phyloP scores from a whole-genome alignment of 2,888 invertebrate species.

The Drosophila demipolita region DNA sequence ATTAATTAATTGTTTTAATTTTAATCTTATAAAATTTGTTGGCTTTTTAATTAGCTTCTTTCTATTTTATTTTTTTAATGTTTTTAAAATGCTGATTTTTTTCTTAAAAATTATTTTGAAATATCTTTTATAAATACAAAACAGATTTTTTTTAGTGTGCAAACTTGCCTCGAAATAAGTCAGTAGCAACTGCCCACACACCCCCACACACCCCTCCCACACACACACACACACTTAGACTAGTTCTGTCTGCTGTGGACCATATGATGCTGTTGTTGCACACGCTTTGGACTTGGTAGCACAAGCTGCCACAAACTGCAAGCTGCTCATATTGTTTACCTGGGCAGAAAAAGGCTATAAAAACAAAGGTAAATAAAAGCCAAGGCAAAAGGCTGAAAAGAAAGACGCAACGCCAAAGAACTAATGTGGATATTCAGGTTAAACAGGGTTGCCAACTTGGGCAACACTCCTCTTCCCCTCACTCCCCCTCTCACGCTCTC shows the following conservation, averaged over 20 bases:
- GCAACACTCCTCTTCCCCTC: not conserved
- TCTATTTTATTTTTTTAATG: no score
- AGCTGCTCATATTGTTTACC: conserved; percentile 63
- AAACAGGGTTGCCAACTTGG: conserved; percentile 68
- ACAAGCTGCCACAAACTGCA: conserved; percentile 35
- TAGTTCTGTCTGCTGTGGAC: conserved; percentile 16
- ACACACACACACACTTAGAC: not conserved
- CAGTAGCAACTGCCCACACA: conserved; percentile 51
- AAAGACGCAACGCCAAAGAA: conserved; percentile 36
- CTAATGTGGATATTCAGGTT: conserved; percentile 81
- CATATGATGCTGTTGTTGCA: conserved; percentile 49
- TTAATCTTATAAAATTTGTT: not conserved
- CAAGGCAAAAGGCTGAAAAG: conserved; percentile 40
- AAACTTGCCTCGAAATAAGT: conserved; percentile 35
- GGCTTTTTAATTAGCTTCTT: not conserved
- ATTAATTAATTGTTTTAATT: not conserved
- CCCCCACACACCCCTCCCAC: not conserved
- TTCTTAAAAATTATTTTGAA: not conserved
- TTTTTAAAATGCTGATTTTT: not conserved
- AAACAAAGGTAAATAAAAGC: conserved; percentile 76
- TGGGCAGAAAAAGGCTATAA: conserved; percentile 74
- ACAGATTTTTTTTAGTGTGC: not conserved
- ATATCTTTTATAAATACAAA: not conserved
- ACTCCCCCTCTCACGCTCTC: not conserved
- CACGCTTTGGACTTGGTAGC: conserved; percentile 23